Percentiles rank a stretch among this genome's conserved stretches.
Evolutionary conservation across 2,888 invertebrate genomes (phyloP).

Genomic region (Megaustenia siamemsis): DNA sequence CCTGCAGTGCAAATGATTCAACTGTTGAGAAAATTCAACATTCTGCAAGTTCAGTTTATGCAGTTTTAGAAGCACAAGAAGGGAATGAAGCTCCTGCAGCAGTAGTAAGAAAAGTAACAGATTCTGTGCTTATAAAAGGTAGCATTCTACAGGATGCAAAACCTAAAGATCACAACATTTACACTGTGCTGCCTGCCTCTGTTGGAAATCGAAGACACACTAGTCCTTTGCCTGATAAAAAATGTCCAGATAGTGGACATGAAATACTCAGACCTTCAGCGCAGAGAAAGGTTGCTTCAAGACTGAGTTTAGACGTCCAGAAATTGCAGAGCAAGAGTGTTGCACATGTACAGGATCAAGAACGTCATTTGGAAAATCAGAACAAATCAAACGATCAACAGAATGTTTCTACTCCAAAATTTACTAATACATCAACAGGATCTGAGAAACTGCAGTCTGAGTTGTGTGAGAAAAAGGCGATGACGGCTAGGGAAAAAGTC

Average conservation of each 20-base stretch:
- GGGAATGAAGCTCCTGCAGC: background rate
- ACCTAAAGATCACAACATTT: background rate
- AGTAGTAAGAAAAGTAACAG: background rate
- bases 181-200: too few relatives aligned
- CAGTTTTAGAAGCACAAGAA: background rate
- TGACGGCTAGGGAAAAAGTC: constrained; percentile 47
- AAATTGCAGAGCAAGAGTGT: background rate
- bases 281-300: background rate
- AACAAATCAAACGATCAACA: background rate
- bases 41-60: background rate
- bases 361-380: background rate
- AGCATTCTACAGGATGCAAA: background rate
- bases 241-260: background rate
- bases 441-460: background rate
- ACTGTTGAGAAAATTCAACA: background rate
- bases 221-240: background rate
- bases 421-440: background rate
- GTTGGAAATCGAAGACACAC: constrained; percentile 2
- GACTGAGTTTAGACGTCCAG: background rate
- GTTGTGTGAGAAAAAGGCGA: background rate
- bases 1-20: background rate
- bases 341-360: background rate
- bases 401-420: background rate
- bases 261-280: background rate
- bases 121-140: background rate